Evolutionary conservation across 2,888 invertebrate genomes (phyloP).

Genomic region (Clunio marinus): DNA sequence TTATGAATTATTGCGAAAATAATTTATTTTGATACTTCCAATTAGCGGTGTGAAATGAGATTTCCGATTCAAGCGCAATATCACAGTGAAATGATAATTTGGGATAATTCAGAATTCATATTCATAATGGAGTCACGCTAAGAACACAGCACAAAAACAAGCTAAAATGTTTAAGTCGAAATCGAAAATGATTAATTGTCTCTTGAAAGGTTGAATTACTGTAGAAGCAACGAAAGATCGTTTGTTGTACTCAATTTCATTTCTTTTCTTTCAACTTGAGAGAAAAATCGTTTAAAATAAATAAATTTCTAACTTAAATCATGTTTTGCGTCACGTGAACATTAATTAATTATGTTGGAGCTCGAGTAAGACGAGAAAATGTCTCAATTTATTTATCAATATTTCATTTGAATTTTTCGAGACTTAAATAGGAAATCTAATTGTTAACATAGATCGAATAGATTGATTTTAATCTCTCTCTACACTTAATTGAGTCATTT

Average conservation of each 20-base stretch:
- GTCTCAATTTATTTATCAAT: slow-evolving; percentile 23
- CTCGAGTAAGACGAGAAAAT: slow-evolving; percentile 16
- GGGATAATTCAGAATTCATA: not conserved
- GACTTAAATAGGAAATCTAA: not conserved
- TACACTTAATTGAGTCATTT: slow-evolving; percentile 16
- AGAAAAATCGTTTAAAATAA: no score
- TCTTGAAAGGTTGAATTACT: slow-evolving; percentile 29
- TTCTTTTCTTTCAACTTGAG: not conserved
- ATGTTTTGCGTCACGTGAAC: slow-evolving; percentile 23
- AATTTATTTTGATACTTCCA: slow-evolving; percentile 26
- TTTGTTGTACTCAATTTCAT: slow-evolving; percentile 5
- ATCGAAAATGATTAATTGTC: slow-evolving; percentile 32
- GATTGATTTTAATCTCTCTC: slow-evolving; percentile 1
- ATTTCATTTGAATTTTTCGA: slow-evolving; percentile 8
- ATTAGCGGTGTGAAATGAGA: slow-evolving; percentile 1
- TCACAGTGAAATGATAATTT: not conserved
- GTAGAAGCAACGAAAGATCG: not conserved
- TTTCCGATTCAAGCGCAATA: not conserved
- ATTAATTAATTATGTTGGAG: slow-evolving; percentile 28
- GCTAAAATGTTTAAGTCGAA: not conserved
- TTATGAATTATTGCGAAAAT: slow-evolving; percentile 16
- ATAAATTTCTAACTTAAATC: slow-evolving; percentile 24
- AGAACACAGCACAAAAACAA: not conserved
- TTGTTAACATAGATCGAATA: no score
- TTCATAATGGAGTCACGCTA: slow-evolving; percentile 27